Conservation (phyloP, 2,797 vertebrate genomes). For the Dendrocincla fuliginosa region DNA sequence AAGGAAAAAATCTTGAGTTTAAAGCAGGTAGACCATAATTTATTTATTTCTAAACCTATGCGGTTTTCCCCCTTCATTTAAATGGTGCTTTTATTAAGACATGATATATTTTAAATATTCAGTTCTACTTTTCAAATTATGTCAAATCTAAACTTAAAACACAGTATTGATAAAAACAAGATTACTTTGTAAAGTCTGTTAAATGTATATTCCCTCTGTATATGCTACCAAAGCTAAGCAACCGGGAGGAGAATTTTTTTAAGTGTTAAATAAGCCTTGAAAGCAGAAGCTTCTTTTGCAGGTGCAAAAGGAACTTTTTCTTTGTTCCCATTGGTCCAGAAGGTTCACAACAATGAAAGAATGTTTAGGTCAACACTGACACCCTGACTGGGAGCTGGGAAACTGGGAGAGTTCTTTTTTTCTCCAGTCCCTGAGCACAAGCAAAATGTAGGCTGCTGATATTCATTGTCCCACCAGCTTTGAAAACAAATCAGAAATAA, state of each 20-base stretch:
- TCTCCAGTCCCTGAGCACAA: background rate
- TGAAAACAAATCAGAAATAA: background rate
- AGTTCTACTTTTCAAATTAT: background rate
- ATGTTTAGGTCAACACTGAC: background rate
- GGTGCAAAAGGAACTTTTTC: background rate
- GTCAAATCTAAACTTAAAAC: background rate
- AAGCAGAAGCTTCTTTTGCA: slow-evolving; percentile 1
- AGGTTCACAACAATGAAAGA: background rate
- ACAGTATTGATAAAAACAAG: background rate
- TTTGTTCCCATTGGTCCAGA: background rate
- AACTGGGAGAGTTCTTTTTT: background rate
- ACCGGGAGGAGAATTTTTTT: background rate
- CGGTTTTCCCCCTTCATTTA: background rate
- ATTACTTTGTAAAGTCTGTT: background rate
- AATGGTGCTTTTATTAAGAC: background rate
- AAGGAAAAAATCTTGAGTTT: background rate
- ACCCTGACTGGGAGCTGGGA: background rate
- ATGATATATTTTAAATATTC: background rate
- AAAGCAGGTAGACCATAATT: background rate
- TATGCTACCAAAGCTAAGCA: background rate
- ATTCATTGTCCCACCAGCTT: background rate
- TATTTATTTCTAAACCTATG: background rate
- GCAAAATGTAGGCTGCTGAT: background rate
- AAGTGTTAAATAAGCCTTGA: background rate
- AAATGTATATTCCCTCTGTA: background rate